Conservation (phyloP, 2,113 vertebrate species). For the Serilophus lunatus region DNA sequence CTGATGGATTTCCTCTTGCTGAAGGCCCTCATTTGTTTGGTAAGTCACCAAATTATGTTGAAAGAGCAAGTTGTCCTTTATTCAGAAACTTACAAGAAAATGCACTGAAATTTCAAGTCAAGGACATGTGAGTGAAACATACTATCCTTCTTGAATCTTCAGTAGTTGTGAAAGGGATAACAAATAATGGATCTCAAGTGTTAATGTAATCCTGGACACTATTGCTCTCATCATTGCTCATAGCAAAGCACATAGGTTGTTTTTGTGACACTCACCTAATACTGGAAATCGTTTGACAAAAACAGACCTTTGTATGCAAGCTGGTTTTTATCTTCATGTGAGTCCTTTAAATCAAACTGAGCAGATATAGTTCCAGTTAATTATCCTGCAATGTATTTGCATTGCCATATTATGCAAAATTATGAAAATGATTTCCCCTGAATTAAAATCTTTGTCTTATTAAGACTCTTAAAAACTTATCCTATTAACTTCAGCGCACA, state of each 20-base stretch:
- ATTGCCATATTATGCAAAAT: conserved; percentile 25
- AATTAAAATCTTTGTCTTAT: background rate
- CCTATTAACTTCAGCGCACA: background rate
- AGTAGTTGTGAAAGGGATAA: background rate
- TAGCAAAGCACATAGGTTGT: background rate
- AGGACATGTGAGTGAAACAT: background rate
- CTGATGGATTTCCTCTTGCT: conserved; percentile 85
- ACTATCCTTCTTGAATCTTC: background rate
- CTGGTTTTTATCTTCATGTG: background rate
- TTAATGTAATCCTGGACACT: background rate
- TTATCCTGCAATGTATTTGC: conserved; percentile 32
- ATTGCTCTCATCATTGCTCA: background rate
- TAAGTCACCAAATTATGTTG: conserved; percentile 40
- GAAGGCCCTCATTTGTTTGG: conserved; percentile 87
- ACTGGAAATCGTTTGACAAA: background rate
- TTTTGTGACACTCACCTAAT: background rate
- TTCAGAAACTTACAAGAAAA: background rate
- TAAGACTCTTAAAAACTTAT: background rate
- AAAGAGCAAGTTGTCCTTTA: background rate
- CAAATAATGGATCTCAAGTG: background rate
- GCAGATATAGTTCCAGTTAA: conserved; percentile 30
- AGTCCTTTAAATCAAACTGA: conserved; percentile 14
- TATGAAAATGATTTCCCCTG: background rate
- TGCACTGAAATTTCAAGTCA: background rate
- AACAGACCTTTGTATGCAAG: background rate